Percentiles rank a stretch among this genome's conserved stretches.
phyloP scores from a whole-genome alignment of 2,888 invertebrate species.

The Portevinia maculata region DNA sequence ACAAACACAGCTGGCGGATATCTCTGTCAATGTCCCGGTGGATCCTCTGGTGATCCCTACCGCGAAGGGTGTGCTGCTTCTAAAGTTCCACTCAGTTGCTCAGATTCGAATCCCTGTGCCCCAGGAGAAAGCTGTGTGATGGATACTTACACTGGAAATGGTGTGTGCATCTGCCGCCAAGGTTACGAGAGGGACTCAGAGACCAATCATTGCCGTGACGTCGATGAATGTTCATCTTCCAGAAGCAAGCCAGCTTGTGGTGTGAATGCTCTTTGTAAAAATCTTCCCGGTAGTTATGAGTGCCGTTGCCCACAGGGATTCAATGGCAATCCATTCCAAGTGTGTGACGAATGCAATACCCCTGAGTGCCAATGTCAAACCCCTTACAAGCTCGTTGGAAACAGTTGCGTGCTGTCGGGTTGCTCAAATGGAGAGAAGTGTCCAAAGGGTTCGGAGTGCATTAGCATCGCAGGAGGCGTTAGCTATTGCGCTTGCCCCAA shows the following conservation, averaged over 20 bases:
- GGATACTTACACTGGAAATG: constrained; percentile 88
- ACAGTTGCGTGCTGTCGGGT: constrained; percentile 92
- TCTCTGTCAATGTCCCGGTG: constrained; percentile 94
- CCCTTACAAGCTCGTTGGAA: constrained; percentile 92
- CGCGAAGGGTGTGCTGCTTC: constrained; percentile 89
- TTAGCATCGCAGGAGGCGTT: constrained; percentile 93
- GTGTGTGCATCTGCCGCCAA: constrained; percentile 94
- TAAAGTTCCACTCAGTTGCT: constrained; percentile 87
- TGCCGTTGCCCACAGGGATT: constrained; percentile 95
- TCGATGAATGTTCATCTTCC: constrained; percentile 92
- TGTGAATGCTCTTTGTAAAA: constrained; percentile 94
- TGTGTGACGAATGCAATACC: constrained; percentile 93
- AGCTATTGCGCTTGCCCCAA: constrained; percentile 97
- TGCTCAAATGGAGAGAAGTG: constrained; percentile 92
- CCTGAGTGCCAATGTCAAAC: constrained; percentile 94
- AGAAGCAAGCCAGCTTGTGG: constrained; percentile 92
- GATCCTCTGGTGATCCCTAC: constrained; percentile 91
- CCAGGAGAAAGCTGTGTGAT: constrained; percentile 93
- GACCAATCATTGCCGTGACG: constrained; percentile 91
- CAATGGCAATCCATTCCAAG: constrained; percentile 94
- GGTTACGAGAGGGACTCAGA: constrained; percentile 91
- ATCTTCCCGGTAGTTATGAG: constrained; percentile 96
- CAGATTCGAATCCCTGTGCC: constrained; percentile 90
- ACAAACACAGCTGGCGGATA: constrained; percentile 94
- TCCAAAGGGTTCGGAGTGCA: constrained; percentile 94